A percentile compares a stretch with the other conserved stretches of the same genome.
Conservation (phyloP, 2,113 vertebrate genomes). For the Fulmarus glacialis region DNA sequence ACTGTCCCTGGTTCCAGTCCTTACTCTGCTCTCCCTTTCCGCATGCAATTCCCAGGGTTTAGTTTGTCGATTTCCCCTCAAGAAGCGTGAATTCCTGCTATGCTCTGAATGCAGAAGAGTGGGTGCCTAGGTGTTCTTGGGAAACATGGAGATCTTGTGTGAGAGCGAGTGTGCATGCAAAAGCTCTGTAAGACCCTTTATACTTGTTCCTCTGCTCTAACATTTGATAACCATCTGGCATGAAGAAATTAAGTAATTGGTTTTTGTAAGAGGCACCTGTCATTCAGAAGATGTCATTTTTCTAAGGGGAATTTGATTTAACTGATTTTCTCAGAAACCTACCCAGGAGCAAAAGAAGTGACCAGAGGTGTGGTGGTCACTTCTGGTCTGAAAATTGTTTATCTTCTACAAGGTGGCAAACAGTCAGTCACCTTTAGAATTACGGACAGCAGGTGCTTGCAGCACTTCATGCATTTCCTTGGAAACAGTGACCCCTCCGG, state of each 20-base stretch:
- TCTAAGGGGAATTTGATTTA: neutral
- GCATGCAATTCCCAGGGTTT: neutral
- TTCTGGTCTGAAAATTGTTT: neutral
- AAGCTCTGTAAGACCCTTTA: neutral
- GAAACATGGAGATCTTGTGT: neutral
- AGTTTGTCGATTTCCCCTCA: neutral
- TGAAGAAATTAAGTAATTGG: neutral
- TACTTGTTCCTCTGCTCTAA: neutral
- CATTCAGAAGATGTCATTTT: neutral
- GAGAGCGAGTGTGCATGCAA: accelerated
- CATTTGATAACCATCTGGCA: neutral
- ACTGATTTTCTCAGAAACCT: neutral
- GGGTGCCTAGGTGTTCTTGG: neutral
- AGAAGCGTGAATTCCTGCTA: neutral
- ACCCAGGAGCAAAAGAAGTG: neutral
- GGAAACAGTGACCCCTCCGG: neutral
- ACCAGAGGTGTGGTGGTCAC: neutral
- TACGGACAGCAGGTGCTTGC: neutral
- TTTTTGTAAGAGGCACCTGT: neutral
- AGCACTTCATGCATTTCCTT: neutral
- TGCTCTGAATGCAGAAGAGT: neutral
- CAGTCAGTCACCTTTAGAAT: neutral
- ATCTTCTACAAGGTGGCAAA: neutral
- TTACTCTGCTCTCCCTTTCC: neutral
- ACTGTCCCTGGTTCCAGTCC: neutral